Evolutionary conservation across 2,888 invertebrate species (phyloP), one percentile per base, ranked within the genome.

Genomic region (Argyra leucocephala): DNA sequence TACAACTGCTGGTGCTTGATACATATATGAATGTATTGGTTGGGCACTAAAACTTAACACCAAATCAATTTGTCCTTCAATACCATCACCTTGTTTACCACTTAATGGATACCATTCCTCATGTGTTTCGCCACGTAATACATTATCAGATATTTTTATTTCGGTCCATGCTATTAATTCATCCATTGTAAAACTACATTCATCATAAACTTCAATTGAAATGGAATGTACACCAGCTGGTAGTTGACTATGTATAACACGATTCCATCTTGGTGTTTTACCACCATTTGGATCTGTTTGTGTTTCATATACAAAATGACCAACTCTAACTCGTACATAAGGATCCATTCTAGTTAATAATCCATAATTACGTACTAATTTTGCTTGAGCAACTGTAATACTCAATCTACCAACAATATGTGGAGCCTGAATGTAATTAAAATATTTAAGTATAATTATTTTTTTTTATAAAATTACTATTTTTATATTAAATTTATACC

Each of bases 81-180:
- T 85, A 61, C 90, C 92, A 70, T 96, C 96, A 0, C 97, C 97
- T 80, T 95, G 95, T 77, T 94, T 94, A 22, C 98, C 97, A 76
- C 87, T 93, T 67, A 98, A 81, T 4, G 89, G 88, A 78, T 90
- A 96, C 96, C 96, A 97, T 75, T 96, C 95, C 78, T 98, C 97
- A 71, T 90, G 88, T 0, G 94, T 94, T 76, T 95, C 91, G 15
- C 94, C 94, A 74, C 88, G 82, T 69, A 94, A 83, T 18, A 96
- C 92, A 65, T 88, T 85, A 63, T 86, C 85, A 1, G 97, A 95
- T 72, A 98, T 92, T 65, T 86, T 86, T 74, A 96, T 88, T 77
- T 93, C 91, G 0, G 92, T 86, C 94, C 95, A 97, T 1, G 96
- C 98, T 71, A 98, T 89, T 67, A 95, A 82, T 80, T 97, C 96